Evolutionary conservation across 2,113 vertebrate species (phyloP).

Genomic region (Drymodes brunneopygia): DNA sequence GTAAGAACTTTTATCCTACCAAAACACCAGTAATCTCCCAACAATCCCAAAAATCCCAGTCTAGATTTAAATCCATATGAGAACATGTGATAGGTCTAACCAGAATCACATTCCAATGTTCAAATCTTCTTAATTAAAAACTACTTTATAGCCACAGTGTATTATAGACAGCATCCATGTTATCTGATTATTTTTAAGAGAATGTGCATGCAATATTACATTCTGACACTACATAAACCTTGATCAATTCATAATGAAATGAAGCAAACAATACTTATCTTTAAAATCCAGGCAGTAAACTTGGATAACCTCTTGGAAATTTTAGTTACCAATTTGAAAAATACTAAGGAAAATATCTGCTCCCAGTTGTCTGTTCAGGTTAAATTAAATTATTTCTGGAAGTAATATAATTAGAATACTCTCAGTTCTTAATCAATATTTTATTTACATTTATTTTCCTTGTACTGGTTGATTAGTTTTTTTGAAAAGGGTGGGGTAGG

Average conservation of each 20-base stretch:
- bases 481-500: conserved; percentile 18
- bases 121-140: conserved; percentile 49
- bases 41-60: background rate
- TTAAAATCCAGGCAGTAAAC: conserved; percentile 64
- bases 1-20: background rate
- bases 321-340: conserved; percentile 71
- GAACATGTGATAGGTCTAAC: background rate
- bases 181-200: conserved; percentile 40
- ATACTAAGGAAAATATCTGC: conserved; percentile 62
- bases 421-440: conserved; percentile 78
- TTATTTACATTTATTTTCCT: conserved; percentile 74
- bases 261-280: conserved; percentile 51
- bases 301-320: conserved; percentile 66
- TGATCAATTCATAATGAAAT: conserved; percentile 44
- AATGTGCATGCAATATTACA: background rate
- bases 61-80: background rate
- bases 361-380: conserved; percentile 66
- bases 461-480: conserved; percentile 47
- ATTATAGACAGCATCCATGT: background rate
- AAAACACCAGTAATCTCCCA: background rate
- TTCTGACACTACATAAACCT: conserved; percentile 11
- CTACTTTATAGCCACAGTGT: background rate
- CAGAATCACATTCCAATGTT: conserved; percentile 17
- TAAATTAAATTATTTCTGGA: conserved; percentile 77
- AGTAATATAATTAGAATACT: conserved; percentile 76